A percentile compares a stretch with the other conserved stretches of the same genome.
Evolutionary conservation across 2,888 invertebrate species (phyloP).

Genomic region (Drepana falcataria): DNA sequence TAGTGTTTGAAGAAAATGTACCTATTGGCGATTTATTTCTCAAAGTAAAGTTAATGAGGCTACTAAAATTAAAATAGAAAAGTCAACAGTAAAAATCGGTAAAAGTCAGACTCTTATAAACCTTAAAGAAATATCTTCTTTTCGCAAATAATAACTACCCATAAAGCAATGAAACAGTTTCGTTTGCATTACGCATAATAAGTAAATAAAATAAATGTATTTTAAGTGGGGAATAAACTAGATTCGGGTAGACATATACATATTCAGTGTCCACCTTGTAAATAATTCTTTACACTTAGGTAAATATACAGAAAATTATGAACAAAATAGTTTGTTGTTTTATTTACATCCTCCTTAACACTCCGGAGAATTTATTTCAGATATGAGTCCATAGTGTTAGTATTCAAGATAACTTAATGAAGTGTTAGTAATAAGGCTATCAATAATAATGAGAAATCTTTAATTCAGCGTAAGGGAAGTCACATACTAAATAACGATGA

Average conservation of each 20-base stretch:
- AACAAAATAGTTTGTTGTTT: constrained; percentile 39
- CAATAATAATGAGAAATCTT: too few species aligned
- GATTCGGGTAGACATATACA: constrained; percentile 56
- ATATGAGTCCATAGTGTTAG: too few species aligned
- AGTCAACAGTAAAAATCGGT: not conserved
- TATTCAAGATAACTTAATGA: too few species aligned
- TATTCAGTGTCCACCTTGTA: constrained; percentile 73
- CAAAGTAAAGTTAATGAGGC: too few species aligned
- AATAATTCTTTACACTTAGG: constrained; percentile 76
- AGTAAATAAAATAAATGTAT: constrained; percentile 11
- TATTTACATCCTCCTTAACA: not conserved
- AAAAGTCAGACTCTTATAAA: not conserved
- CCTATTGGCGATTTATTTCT: too few species aligned
- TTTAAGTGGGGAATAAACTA: constrained; percentile 32
- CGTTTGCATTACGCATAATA: not conserved
- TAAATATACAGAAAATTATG: constrained; percentile 74
- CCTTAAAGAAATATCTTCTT: not conserved
- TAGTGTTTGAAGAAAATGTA: too few species aligned
- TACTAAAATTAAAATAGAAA: too few species aligned
- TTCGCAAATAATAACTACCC: not conserved
- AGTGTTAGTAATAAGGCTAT: too few species aligned
- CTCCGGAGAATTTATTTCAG: not conserved
- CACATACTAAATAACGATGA: too few species aligned
- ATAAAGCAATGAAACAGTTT: not conserved
- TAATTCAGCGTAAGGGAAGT: too few species aligned